A percentile compares a stretch with the other conserved stretches of the same genome.
phyloP scores from a whole-genome alignment of 2,113 vertebrate species.

The Pyxicephalus adspersus region DNA sequence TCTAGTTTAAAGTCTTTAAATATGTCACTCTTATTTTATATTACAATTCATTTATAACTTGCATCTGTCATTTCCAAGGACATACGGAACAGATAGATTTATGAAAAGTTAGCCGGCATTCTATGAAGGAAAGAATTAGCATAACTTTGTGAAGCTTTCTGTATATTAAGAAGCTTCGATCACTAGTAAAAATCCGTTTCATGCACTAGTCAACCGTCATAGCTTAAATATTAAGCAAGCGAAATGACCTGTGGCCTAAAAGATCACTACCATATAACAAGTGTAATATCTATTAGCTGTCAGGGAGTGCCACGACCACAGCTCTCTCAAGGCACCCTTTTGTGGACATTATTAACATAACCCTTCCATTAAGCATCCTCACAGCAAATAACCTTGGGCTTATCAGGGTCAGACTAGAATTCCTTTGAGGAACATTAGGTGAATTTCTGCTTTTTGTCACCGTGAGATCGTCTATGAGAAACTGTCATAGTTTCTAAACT shows the following conservation, averaged over 20 bases:
- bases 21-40: slow-evolving; percentile 84
- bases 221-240: slow-evolving; percentile 83
- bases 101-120: slow-evolving; percentile 87
- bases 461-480: slow-evolving; percentile 74
- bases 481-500: slow-evolving; percentile 71
- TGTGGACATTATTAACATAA: slow-evolving; percentile 86
- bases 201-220: slow-evolving; percentile 83
- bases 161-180: slow-evolving; percentile 83
- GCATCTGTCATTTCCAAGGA: slow-evolving; percentile 89
- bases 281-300: slow-evolving; percentile 80
- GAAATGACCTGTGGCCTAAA: slow-evolving; percentile 77
- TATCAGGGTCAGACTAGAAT: slow-evolving; percentile 90
- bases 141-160: slow-evolving; percentile 85
- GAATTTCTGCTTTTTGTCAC: slow-evolving; percentile 83
- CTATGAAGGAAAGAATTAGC: slow-evolving; percentile 85
- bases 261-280: slow-evolving; percentile 78
- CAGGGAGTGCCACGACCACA: slow-evolving; percentile 72
- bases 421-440: slow-evolving; percentile 87
- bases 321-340: slow-evolving; percentile 79
- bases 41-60: slow-evolving; percentile 91
- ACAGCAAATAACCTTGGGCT: slow-evolving; percentile 85
- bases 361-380: slow-evolving; percentile 86
- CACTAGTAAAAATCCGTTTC: slow-evolving; percentile 76
- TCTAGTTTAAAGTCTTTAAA: slow-evolving; percentile 72
- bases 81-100: slow-evolving; percentile 86